These are phyloP conservation scores for Epinephelus lanceolatus DNA, from an alignment of 2,113 vertebrate species.

Conservation along the genomic window DNA sequence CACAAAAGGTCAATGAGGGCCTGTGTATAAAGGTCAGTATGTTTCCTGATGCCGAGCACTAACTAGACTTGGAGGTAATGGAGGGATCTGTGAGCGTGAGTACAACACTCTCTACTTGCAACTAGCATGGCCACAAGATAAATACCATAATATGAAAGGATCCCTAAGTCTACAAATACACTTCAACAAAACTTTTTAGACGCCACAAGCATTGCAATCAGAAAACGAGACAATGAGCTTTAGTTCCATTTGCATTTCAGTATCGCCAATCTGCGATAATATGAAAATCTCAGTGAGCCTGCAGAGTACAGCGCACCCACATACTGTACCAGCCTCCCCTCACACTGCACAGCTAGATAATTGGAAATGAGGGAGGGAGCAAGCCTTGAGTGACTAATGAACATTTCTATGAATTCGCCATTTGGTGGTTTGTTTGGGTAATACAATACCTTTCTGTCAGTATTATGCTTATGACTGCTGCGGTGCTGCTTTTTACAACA, in stretches of 20 bases:
- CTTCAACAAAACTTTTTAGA: slow-evolving; percentile 12
- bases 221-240: slow-evolving; percentile 37
- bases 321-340: slow-evolving; percentile 21
- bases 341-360: slow-evolving; percentile 47
- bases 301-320: slow-evolving; percentile 42
- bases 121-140: slow-evolving; percentile 27
- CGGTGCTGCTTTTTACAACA: not conserved
- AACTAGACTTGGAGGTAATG: slow-evolving; percentile 16
- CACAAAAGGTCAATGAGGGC: slow-evolving; percentile 7
- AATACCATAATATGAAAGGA: slow-evolving; percentile 37
- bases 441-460: slow-evolving; percentile 16
- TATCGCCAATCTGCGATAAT: slow-evolving; percentile 35
- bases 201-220: not conserved
- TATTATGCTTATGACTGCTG: not conserved
- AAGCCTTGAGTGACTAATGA: slow-evolving; percentile 21
- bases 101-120: not conserved
- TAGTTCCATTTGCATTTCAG: slow-evolving; percentile 48
- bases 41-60: slow-evolving; percentile 36
- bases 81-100: slow-evolving; percentile 4
- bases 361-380: slow-evolving; percentile 41
- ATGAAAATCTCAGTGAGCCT: slow-evolving; percentile 30
- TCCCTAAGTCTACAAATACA: not conserved
- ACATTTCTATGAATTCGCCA: slow-evolving; percentile 36
- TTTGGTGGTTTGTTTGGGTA: slow-evolving; percentile 18
- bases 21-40: slow-evolving; percentile 30